A percentile compares a stretch with the other conserved stretches of the same genome.
Conservation (phyloP, 2,888 invertebrate species). For the Ectropis crepuscularia region DNA sequence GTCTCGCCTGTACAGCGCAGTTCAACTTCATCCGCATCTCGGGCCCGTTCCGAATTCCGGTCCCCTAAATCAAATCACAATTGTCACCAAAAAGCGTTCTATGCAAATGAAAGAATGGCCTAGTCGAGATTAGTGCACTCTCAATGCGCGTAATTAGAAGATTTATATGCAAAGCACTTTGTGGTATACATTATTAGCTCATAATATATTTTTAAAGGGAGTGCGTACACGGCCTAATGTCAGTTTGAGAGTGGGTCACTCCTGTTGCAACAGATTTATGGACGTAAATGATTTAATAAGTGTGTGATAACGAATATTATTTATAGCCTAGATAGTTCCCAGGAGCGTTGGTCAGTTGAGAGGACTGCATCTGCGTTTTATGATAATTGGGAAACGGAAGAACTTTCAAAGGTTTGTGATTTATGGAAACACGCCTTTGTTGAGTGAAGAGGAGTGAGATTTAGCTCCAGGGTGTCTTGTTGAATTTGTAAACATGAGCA, state of each 20-base stretch:
- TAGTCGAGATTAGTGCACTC: constrained; percentile 73
- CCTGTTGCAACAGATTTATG: constrained; percentile 79
- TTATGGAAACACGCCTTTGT: constrained; percentile 7
- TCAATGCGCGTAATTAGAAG: constrained; percentile 81
- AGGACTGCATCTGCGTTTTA: constrained; percentile 38
- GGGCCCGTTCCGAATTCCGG: constrained; percentile 52
- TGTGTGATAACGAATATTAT: constrained; percentile 73
- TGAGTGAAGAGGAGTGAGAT: constrained; percentile 2
- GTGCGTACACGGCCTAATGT: constrained; percentile 70
- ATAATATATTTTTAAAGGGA: constrained; percentile 55
- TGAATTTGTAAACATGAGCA: no score
- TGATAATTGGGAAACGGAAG: constrained; percentile 38
- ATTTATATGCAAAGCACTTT: constrained; percentile 83
- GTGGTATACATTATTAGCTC: constrained; percentile 80
- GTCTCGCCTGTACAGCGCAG: constrained; percentile 33
- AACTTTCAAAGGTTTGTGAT: constrained; percentile 19
- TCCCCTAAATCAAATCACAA: constrained; percentile 76
- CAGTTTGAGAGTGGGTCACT: constrained; percentile 79
- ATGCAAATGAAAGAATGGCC: constrained; percentile 72
- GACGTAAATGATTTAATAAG: constrained; percentile 74
- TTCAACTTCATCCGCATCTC: constrained; percentile 36
- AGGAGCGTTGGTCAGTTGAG: constrained; percentile 58
- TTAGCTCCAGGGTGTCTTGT: neutral
- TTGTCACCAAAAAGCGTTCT: constrained; percentile 67
- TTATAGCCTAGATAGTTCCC: constrained; percentile 66